A percentile compares a stretch with the other conserved stretches of the same genome.
These are phyloP conservation scores for Lypha dubia DNA, from an alignment of 2,888 invertebrate genomes.

Conservation along the genomic window DNA sequence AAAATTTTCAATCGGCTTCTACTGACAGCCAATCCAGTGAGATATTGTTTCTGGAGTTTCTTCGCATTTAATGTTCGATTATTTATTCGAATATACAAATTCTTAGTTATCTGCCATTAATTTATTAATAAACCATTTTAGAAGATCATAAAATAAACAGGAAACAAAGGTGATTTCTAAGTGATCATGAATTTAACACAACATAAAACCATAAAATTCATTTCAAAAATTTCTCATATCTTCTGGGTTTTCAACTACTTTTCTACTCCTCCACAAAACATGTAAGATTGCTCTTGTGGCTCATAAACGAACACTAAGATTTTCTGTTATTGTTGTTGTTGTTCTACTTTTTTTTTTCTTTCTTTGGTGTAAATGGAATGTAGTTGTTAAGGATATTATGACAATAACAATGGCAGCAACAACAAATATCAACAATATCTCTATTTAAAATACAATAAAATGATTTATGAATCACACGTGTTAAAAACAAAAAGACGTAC, in stretches of 20 bases:
- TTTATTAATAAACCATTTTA: conserved; percentile 32
- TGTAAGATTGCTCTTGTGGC: not conserved
- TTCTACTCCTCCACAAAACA: not conserved
- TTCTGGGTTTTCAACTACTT: not conserved
- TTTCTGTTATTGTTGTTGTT: conserved; percentile 7
- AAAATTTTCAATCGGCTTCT: too few species aligned
- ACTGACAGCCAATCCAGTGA: too few species aligned
- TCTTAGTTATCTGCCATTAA: not conserved
- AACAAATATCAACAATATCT: conserved; percentile 42
- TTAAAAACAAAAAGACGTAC: conserved; percentile 36
- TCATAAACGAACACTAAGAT: conserved; percentile 28
- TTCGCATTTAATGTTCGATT: too few species aligned
- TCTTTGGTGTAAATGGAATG: conserved; percentile 33
- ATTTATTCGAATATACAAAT: too few species aligned
- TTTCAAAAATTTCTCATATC: conserved; percentile 20
- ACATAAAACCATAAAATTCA: conserved; percentile 19
- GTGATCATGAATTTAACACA: conserved; percentile 30
- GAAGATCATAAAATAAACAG: not conserved
- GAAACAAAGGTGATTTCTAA: conserved; percentile 17
- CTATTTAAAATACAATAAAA: conserved; percentile 57
- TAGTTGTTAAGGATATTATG: conserved; percentile 64
- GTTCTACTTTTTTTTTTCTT: too few species aligned
- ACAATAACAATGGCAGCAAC: conserved; percentile 48
- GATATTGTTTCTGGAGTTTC: too few species aligned
- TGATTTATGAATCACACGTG: conserved; percentile 71